phyloP scores from a whole-genome alignment of 1,140 invertebrate genomes.

The Drosophila willistoni region DNA sequence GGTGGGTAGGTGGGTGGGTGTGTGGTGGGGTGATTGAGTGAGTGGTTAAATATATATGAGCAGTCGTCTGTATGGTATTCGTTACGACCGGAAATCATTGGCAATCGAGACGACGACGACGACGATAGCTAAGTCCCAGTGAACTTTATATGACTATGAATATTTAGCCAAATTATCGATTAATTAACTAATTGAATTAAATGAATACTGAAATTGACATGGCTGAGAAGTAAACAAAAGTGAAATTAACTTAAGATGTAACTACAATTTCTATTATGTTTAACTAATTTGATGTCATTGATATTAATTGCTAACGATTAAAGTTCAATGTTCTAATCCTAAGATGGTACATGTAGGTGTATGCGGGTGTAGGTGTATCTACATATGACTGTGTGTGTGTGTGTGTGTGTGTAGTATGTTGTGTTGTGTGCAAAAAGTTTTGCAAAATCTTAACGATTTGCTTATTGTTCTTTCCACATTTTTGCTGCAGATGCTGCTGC shows the following conservation, averaged over 20 bases:
- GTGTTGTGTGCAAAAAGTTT: slow-evolving; percentile 43
- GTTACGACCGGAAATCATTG: slow-evolving; percentile 21
- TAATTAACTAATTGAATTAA: neutral
- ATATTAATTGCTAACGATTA: too few species aligned
- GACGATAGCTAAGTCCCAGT: slow-evolving; percentile 3
- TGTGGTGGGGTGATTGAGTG: neutral
- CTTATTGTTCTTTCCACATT: slow-evolving; percentile 60
- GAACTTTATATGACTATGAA: slow-evolving; percentile 3
- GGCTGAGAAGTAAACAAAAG: too few species aligned
- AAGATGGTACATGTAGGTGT: too few species aligned
- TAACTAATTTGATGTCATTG: too few species aligned
- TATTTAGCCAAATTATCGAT: slow-evolving; percentile 3
- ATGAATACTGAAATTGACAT: neutral
- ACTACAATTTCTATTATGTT: too few species aligned
- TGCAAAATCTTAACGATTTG: slow-evolving; percentile 72
- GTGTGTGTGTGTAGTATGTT: neutral
- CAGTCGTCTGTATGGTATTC: neutral
- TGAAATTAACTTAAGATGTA: too few species aligned
- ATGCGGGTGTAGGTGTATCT: too few species aligned
- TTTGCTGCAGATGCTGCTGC: slow-evolving; percentile 4
- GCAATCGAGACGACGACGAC: slow-evolving; percentile 12
- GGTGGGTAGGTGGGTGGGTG: neutral
- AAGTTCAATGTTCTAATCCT: too few species aligned
- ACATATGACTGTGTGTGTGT: neutral
- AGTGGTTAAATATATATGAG: neutral